Evolutionary conservation across 2,113 vertebrate genomes (phyloP), one percentile per base, ranked within the genome.

Genomic region (Lipotes vexillifer): DNA sequence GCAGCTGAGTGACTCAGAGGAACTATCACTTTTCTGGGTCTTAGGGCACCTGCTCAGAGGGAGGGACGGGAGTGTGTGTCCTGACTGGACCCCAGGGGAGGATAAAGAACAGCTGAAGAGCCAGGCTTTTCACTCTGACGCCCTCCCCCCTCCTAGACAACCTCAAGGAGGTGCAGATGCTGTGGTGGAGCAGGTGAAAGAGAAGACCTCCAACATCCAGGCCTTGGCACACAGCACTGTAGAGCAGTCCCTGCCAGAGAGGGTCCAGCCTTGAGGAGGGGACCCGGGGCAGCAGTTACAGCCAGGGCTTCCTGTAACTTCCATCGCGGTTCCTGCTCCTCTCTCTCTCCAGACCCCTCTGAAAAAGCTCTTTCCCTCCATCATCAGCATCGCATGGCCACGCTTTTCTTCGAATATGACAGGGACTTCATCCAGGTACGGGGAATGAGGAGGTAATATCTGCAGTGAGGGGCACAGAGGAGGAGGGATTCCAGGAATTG

Each of bases 321-420:
- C 6, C 25, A 8, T 44, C 44, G 44, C 8, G 44, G 1, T 21
- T 57, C 12, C 27, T 52, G 6, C 18, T 55, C 20, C 36, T 81
- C 57, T 88, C 52, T 94, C 61, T 93, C 90, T 97, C 77, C 96
- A 99, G 99, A 97, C 63, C 15, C 75, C 94, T 23, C 97, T 99
- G 82, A 98, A 92, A 95, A 95, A 97, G 13, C 83, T 98, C 83
- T 99, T 99, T 97, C 98, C 97, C 57, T 98, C 98, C 49, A 91
- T 98, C 33, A 96, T 99, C 20, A 97, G 84, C 80, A 95, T 99
- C 90, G 98, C 85, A 14, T 99, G 99, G 99, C 97, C 98, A 4
- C 92, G 71, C 90, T 95, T 23, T 98, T 98, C 91, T 97, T 98
- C 27, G 95, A 98, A 77, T 94, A 95, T 8, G 94, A 98, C 86